Evolutionary conservation across 2,113 vertebrate species (phyloP), one percentile per base, ranked within the genome.

Genomic region (Lophius piscatorius): DNA sequence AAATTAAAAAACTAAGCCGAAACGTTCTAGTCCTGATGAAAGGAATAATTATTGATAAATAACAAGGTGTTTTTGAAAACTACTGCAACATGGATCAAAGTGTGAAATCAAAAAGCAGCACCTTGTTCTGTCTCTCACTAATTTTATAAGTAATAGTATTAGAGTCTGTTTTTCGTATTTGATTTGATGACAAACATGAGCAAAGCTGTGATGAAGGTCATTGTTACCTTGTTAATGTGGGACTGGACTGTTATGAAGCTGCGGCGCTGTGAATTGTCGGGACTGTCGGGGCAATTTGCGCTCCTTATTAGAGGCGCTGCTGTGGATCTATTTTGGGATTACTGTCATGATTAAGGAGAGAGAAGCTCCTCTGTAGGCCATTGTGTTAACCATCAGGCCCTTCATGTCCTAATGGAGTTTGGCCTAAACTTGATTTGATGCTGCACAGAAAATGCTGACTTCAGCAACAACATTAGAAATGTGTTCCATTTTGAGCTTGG

Each of bases 311-410:
- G 56, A 80, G 36, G 31, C 2, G 18, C 51, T 70, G 56, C 45
- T 21, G 56, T 35, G 9, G 56, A 60, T 76, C 69, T 81, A 77
- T 84, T 81, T 80, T 34, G 11, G 59, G 74, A 60, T 41, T 46
- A 23, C 28, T 8, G 39, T 74, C 49, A 16, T 46, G 29, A 59
- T 14, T 22, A 39, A 61, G 46, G 26, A 66, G 22, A 56, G 9
- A 49, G 45, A 69, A 38, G 49, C 46, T 65, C 17, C 17, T 50
- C 42, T 63, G 7, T 6, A n/a, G 16, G 28, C 35, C 66, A 23
- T 29, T 4, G 6, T 48, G 49, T 54, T 59, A 47, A 74, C 52
- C 49, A 63, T 21, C n/a, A 74, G 59, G 33, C 51, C 45, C 2
- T 14, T 9, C 46, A 10, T 35, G n/a, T 14, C n/a, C 50, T 40